Evolutionary conservation across 37 sponge, comb jelly and placozoan species (phyloP).

Genomic region (Spongilla lacustris): DNA sequence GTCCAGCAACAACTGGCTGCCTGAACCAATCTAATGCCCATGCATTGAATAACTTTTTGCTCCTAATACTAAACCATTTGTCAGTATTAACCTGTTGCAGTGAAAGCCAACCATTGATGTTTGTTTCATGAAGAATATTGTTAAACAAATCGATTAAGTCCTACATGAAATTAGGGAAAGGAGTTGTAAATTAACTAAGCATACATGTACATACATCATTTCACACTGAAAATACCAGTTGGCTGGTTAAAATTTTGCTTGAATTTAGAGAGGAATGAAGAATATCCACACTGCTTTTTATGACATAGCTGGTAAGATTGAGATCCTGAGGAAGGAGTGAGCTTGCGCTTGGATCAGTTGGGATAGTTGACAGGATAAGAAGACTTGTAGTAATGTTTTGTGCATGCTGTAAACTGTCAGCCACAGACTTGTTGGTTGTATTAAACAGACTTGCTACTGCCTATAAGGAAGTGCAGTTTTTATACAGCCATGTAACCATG

Average conservation of each 20-base stretch:
- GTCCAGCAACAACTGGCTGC: constrained; percentile 36
- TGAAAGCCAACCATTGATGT: constrained; percentile 39
- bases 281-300: neutral
- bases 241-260: no score
- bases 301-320: constrained; percentile 33
- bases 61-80: no score
- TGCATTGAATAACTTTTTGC: no score
- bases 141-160: constrained; percentile 25
- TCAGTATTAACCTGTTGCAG: constrained; percentile 25
- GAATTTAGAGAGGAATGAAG: neutral
- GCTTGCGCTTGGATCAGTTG: neutral
- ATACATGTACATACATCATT: no score
- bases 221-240: no score
- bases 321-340: constrained; percentile 43
- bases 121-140: constrained; percentile 27
- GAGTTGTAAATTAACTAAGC: no score
- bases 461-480: no score
- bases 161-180: neutral
- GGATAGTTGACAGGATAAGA: neutral
- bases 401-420: no score
- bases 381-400: neutral
- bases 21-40: constrained; percentile 26
- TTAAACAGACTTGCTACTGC: no score
- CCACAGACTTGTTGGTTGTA: no score
- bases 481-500: no score